Evolutionary conservation across 1,140 invertebrate species (phyloP), one percentile per base, ranked within the genome.

Genomic region (Temnothorax nylanderi): DNA sequence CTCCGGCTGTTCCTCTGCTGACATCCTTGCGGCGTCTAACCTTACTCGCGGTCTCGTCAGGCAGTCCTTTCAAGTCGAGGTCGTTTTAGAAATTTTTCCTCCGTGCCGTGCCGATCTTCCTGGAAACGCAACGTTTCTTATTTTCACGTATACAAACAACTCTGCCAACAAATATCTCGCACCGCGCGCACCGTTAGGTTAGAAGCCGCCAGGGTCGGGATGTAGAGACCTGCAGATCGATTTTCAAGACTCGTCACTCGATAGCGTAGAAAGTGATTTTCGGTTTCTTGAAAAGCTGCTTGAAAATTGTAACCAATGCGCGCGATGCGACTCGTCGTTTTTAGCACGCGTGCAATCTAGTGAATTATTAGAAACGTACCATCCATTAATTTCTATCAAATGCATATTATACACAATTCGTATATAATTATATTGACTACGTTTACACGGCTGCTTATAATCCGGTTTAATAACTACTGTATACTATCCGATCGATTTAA

Each of bases 21-120:
- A 93, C 95, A 95, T 95, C 92, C 58, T 92, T 34, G 85, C 56
- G 77, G 56, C 26, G 16, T 88, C 58, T 87, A 90, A 92, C 72
- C 86, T 91, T 49, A 71, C 47, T 77, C 56, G 21, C 69, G 41
- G 4, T 47, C 11, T 21, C 6, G 2, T 21, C 21, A 44, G 18
- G 16, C 6, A 18, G 47, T 7, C 47, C 6, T 21, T 6, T 1
- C 8, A 26, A 26, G 2, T 16, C 32, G 13, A 32, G 1, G 16
- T 21, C 5, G n/a, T 11, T 62, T 37, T 1, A n/a, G 7, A 51
- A 34, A 67, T 60, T n/a, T 62, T 16, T 21, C 16, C 16, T 11
- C 37, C 10, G 4, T 34, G 5, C n/a, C 13, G 26, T 18, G 6
- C 8, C n/a, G 6, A 41, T 47, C 6, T 5, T 58, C 7, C 26